Conservation (phyloP, 2,113 vertebrate genomes). For the Zosterops lateralis region DNA sequence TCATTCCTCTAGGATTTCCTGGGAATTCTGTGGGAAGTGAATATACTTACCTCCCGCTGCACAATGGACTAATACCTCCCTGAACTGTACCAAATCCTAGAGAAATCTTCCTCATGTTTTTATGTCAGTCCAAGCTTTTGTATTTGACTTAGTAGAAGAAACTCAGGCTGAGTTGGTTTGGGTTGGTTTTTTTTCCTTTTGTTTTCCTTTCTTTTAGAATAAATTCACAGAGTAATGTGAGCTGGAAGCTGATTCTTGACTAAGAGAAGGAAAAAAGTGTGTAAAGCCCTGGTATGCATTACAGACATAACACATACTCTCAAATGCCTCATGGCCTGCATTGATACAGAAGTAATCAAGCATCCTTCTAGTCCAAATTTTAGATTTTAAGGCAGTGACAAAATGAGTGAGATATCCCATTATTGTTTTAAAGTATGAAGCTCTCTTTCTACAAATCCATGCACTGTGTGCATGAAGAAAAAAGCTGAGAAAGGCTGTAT, state of each 20-base stretch:
- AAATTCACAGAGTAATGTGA: neutral
- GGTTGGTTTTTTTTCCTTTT: neutral
- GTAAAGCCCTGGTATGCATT: neutral
- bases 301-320: neutral
- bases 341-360: neutral
- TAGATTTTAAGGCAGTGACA: neutral
- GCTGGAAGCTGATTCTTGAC: neutral
- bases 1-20: neutral
- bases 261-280: neutral
- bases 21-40: neutral
- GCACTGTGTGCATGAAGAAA: constrained; percentile 70
- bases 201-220: neutral
- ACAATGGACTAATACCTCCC: neutral
- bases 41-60: neutral
- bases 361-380: constrained; percentile 11
- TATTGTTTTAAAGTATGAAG: constrained; percentile 11
- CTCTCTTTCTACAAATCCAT: constrained; percentile 51
- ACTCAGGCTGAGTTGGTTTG: neutral
- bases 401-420: neutral
- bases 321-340: neutral
- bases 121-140: neutral
- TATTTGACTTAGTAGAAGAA: neutral
- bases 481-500: constrained; percentile 54
- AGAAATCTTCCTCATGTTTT: neutral
- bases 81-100: neutral